Base-by-base conservation (phyloP, 2,797 vertebrate genomes). In the Chaetodon trifasciatus region DNA sequence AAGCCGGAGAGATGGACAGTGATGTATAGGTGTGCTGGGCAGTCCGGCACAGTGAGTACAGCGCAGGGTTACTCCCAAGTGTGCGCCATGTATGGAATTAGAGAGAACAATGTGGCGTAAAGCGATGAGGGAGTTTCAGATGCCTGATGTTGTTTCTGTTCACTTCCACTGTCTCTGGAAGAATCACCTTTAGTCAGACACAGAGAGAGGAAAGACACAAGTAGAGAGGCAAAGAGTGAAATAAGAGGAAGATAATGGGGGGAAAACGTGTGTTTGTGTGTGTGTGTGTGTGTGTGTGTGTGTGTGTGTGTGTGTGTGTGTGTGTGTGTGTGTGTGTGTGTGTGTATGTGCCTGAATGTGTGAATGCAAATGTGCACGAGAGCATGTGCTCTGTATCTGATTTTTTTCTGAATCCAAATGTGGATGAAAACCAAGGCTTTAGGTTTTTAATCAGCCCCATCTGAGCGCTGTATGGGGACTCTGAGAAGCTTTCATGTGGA, bases 401-500 rank as follows among this genome's bases (percentile, higher is more conserved):
- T 80, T 91, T 78, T 55, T 88, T 88, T 83, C 88, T 89, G 89
- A 88, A 91, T 82, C 81, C 79, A 89, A 92, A 92, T 81, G 88
- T 88, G 87, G 87, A 91, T 92, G 83, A 92, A 94, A 91, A 94
- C 82, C 85, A 90, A 91, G 88, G 91, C 88, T 93, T 92, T 91
- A 89, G 88, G 86, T 93, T 91, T 93, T 93, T 93, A 94, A 94
- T 94, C 92, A 94, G 92, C 90, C 91, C 87, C 90, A 93, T 93
- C 91, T 91, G 89, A 94, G 90, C 42, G 32, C 86, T 90, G 92
- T 88, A 86, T 70, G 82, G 90, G 83, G 90, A 92, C 90, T 92
- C 76, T 61, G 86, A 93, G 89, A 92, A 84, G 88, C 93, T 94
- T 94, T 94, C 89, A 93, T 93, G 89, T 93, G 61, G 82, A 82